Conservation (phyloP, 1,140 invertebrate species). For the Drosophila jambulina region DNA sequence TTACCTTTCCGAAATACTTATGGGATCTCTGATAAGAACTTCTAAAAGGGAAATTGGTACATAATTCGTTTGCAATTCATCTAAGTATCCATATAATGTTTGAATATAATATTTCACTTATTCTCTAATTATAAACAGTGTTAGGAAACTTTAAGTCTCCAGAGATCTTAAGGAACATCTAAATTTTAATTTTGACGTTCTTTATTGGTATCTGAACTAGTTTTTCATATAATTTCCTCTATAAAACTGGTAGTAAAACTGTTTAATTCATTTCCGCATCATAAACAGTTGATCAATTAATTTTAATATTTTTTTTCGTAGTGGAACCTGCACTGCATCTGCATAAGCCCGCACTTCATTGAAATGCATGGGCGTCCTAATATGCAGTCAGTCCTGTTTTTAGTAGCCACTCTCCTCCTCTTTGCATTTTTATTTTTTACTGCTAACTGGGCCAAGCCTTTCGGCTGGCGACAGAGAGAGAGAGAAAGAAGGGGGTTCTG, state of each 20-base stretch:
- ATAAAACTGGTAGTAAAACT: not conserved
- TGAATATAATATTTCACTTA: too few relatives aligned
- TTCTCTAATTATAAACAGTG: too few relatives aligned
- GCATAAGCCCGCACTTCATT: slow-evolving; percentile 36
- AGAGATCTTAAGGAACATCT: not conserved
- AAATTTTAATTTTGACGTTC: too few relatives aligned
- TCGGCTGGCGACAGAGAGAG: slow-evolving; percentile 2
- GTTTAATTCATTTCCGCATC: not conserved
- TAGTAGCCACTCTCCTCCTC: slow-evolving; percentile 36
- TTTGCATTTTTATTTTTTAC: slow-evolving; percentile 35
- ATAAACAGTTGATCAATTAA: slow-evolving; percentile 14
- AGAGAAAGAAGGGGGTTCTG: slow-evolving; percentile 10
- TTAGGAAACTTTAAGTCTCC: not conserved
- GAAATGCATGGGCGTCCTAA: slow-evolving; percentile 63
- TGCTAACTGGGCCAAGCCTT: slow-evolving; percentile 72
- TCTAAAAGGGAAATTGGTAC: too few relatives aligned
- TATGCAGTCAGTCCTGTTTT: slow-evolving; percentile 72
- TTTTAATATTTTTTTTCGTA: slow-evolving; percentile 2
- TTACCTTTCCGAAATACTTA: too few relatives aligned
- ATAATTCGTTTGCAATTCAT: too few relatives aligned
- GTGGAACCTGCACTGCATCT: slow-evolving; percentile 30
- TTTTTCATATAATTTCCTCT: not conserved
- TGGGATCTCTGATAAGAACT: too few relatives aligned
- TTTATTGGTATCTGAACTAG: not conserved
- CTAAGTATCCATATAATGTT: too few relatives aligned